Evolutionary conservation across 2,797 vertebrate genomes (phyloP).

Genomic region (Intellagama lesueurii): DNA sequence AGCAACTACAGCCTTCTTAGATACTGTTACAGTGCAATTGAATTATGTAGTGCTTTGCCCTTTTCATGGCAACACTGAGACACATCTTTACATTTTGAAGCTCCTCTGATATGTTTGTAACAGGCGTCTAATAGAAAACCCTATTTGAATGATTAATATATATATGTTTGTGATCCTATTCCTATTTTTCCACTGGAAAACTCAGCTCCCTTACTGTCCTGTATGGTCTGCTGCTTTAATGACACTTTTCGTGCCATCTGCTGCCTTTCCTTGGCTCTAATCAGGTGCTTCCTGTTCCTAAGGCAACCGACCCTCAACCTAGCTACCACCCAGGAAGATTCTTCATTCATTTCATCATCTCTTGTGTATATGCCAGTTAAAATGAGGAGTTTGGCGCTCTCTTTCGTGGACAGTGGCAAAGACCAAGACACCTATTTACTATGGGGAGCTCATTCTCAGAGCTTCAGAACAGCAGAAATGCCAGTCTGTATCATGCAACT

Average conservation of each 20-base stretch:
- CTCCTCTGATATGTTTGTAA: neutral
- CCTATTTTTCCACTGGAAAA: neutral
- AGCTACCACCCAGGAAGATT: constrained; percentile 32
- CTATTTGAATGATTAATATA: neutral
- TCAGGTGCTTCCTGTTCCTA: constrained; percentile 60
- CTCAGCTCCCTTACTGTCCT: constrained; percentile 1
- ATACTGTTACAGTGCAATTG: neutral
- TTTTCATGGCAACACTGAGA: neutral
- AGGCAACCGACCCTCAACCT: constrained; percentile 52
- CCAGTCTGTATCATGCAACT: neutral
- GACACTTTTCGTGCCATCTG: constrained; percentile 19
- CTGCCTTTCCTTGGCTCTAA: constrained; percentile 42
- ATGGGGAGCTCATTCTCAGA: neutral
- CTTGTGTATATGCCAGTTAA: neutral
- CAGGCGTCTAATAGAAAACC: neutral
- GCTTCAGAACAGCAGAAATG: neutral
- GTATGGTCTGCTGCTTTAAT: constrained; percentile 42
- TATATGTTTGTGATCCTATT: neutral
- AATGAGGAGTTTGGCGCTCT: constrained; percentile 20
- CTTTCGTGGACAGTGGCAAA: neutral
- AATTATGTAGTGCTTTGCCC: neutral
- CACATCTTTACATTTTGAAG: neutral
- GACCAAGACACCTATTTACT: neutral
- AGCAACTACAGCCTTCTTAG: neutral
- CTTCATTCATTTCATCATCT: constrained; percentile 6